Percentiles rank a stretch among this genome's conserved stretches.
These are phyloP conservation scores for Phrynocephalus vlangalii DNA, from an alignment of 2,797 vertebrate species.

Conservation along the genomic window DNA sequence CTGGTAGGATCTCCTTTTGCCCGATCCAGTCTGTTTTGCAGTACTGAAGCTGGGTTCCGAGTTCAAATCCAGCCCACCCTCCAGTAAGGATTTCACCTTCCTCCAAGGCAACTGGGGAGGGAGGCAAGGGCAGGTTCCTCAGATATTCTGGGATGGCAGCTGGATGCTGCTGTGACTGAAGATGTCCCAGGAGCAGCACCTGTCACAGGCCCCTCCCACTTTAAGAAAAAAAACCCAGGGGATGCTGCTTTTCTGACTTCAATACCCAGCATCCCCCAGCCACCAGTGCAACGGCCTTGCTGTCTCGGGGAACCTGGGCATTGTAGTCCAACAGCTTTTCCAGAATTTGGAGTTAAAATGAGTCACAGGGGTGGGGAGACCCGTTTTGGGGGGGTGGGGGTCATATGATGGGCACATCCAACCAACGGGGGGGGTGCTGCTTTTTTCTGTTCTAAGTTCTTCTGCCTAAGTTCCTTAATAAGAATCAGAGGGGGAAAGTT, in stretches of 20 bases:
- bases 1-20: background rate
- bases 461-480: too few relatives aligned
- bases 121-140: background rate
- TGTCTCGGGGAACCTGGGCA: background rate
- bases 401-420: background rate
- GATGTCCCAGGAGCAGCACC: too few relatives aligned
- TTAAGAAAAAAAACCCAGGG: too few relatives aligned
- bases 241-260: background rate
- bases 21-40: background rate
- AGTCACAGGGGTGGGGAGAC: too few relatives aligned
- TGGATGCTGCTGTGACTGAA: too few relatives aligned
- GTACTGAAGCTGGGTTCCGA: too few relatives aligned
- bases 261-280: background rate
- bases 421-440: background rate
- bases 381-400: background rate
- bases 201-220: background rate
- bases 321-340: background rate
- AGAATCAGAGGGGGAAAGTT: slow-evolving; percentile 18
- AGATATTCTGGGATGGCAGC: too few relatives aligned
- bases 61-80: too few relatives aligned
- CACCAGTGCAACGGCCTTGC: background rate
- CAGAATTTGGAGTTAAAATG: too few relatives aligned
- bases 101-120: background rate
- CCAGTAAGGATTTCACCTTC: too few relatives aligned
- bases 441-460: too few relatives aligned